Evolutionary conservation across 2,113 vertebrate species (phyloP).

Genomic region (Pseudorhombus dupliciocellatus): DNA sequence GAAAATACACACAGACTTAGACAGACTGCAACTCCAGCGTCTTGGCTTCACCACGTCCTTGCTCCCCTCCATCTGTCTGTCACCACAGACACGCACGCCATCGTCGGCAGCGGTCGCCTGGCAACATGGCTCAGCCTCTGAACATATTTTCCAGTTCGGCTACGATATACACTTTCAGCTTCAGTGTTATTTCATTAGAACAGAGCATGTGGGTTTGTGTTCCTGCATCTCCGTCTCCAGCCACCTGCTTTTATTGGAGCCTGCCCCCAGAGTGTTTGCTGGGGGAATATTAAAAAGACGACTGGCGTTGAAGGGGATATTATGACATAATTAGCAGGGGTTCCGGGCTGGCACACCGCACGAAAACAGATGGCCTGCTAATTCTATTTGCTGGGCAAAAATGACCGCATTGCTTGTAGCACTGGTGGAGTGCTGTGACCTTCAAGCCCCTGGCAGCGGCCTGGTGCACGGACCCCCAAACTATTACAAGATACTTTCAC

Average conservation of each 20-base stretch:
- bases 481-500: slow-evolving; percentile 49
- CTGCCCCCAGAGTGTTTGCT: slow-evolving; percentile 78
- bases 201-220: slow-evolving; percentile 69
- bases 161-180: slow-evolving; percentile 79
- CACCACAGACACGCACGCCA: slow-evolving; percentile 63
- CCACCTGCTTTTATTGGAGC: slow-evolving; percentile 79
- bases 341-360: slow-evolving; percentile 78
- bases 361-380: slow-evolving; percentile 84
- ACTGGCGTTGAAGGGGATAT: slow-evolving; percentile 79
- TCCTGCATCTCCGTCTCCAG: slow-evolving; percentile 71
- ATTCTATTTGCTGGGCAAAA: slow-evolving; percentile 82
- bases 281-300: slow-evolving; percentile 82
- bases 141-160: slow-evolving; percentile 81
- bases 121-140: slow-evolving; percentile 81
- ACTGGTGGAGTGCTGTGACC: slow-evolving; percentile 69
- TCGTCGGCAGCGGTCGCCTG: slow-evolving; percentile 82
- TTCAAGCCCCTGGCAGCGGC: slow-evolving; percentile 75
- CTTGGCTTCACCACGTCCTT: slow-evolving; percentile 68
- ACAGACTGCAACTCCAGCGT: slow-evolving; percentile 56
- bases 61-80: slow-evolving; percentile 75
- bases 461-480: slow-evolving; percentile 52
- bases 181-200: slow-evolving; percentile 78
- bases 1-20: slow-evolving; percentile 21
- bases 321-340: slow-evolving; percentile 86
- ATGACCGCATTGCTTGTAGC: slow-evolving; percentile 77